A percentile compares a stretch with the other conserved stretches of the same genome.
phyloP scores from a whole-genome alignment of 1,140 invertebrate genomes.

The Drosophila lowei region DNA sequence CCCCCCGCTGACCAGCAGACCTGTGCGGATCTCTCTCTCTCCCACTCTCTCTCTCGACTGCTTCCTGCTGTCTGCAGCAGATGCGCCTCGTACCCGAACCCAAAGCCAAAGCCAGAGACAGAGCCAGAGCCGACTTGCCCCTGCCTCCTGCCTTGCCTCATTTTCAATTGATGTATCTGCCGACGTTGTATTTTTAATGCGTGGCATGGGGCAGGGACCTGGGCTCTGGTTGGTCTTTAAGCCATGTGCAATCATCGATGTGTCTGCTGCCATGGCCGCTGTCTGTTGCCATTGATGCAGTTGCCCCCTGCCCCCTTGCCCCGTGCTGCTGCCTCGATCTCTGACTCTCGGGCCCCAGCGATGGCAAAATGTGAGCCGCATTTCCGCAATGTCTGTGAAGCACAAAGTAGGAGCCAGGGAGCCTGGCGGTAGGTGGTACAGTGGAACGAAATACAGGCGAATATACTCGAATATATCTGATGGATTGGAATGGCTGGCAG shows the following conservation, averaged over 20 bases:
- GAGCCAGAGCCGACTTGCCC: no score
- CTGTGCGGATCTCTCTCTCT: constrained; percentile 1
- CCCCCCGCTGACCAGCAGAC: constrained; percentile 3
- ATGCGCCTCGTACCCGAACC: neutral
- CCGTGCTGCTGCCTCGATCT: constrained; percentile 32
- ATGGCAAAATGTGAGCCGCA: constrained; percentile 53
- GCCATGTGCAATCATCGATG: constrained; percentile 75
- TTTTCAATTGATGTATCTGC: constrained; percentile 74
- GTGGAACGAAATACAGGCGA: constrained; percentile 5
- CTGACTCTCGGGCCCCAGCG: constrained; percentile 11
- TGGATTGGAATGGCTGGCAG: no score
- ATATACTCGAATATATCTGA: no score
- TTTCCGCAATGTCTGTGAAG: constrained; percentile 45
- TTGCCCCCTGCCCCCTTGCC: constrained; percentile 28
- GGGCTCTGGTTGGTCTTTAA: constrained; percentile 52
- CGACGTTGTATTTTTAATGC: constrained; percentile 54
- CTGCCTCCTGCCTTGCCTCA: constrained; percentile 42
- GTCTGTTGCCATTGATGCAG: constrained; percentile 34
- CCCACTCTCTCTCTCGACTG: neutral
- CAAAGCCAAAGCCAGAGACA: no score
- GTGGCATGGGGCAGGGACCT: neutral
- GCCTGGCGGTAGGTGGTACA: constrained; percentile 7
- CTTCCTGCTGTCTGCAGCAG: constrained; percentile 44
- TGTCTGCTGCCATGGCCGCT: constrained; percentile 53
- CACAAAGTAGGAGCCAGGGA: constrained; percentile 11